A percentile compares a stretch with the other conserved stretches of the same genome.
phyloP scores from a whole-genome alignment of 1,140 invertebrate species.

The Phthorimaea operculella region DNA sequence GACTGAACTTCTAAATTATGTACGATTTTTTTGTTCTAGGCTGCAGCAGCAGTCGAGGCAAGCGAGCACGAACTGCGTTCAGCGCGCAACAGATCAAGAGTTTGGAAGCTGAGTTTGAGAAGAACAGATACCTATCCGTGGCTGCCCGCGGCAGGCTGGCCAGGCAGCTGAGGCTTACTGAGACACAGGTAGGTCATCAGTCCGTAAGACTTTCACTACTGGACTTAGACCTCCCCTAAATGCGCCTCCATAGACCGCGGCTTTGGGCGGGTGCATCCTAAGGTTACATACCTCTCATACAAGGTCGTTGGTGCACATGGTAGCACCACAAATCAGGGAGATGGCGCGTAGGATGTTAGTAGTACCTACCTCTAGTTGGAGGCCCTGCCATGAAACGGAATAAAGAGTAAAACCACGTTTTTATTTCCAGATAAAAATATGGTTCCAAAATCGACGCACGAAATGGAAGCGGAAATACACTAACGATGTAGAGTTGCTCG shows the following conservation, averaged over 20 bases:
- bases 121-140: slow-evolving; percentile 89
- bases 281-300: no score
- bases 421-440: slow-evolving; percentile 87
- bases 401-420: background rate
- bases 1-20: no score
- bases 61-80: slow-evolving; percentile 87
- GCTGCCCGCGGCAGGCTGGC: slow-evolving; percentile 85
- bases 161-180: slow-evolving; percentile 83
- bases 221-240: no score
- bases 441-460: slow-evolving; percentile 92
- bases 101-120: slow-evolving; percentile 88
- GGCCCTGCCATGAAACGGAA: no score
- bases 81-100: slow-evolving; percentile 90
- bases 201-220: no score
- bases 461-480: slow-evolving; percentile 94
- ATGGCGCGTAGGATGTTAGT: no score
- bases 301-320: no score
- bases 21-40: background rate
- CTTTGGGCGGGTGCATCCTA: no score
- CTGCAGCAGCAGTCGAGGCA: slow-evolving; percentile 70
- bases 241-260: no score
- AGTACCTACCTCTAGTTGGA: no score
- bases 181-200: slow-evolving; percentile 79
- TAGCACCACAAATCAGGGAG: no score
- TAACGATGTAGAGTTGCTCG: slow-evolving; percentile 86